Evolutionary conservation across 1,140 invertebrate species (phyloP).

Genomic region (Oscheius sp.): DNA sequence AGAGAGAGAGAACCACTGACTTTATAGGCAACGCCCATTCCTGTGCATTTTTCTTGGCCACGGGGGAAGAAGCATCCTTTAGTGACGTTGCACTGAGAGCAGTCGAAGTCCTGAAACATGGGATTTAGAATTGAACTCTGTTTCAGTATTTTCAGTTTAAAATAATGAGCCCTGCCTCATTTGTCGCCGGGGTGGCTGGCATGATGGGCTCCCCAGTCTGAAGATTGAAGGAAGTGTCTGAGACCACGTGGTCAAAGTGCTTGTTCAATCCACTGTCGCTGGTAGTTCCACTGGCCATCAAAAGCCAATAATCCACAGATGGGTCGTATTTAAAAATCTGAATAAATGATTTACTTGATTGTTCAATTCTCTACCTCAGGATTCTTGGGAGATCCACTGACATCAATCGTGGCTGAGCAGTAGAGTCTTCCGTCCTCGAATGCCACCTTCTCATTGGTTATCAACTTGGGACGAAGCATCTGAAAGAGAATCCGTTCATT

Average conservation of each 20-base stretch:
- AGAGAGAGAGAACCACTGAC: too few species aligned
- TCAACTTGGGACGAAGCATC: neutral
- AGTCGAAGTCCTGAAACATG: neutral
- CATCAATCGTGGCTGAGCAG: neutral
- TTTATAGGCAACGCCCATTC: neutral
- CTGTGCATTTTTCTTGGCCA: neutral
- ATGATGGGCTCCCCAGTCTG: neutral
- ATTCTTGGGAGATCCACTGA: neutral
- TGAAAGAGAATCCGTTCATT: neutral
- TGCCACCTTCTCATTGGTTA: neutral
- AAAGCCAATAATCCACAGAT: neutral
- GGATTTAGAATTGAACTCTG: neutral
- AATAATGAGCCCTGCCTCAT: neutral
- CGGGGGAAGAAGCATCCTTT: constrained; percentile 2
- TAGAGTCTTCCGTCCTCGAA: neutral
- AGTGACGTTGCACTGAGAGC: neutral
- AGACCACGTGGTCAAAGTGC: neutral
- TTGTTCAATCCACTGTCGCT: neutral
- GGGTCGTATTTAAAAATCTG: neutral
- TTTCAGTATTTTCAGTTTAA: neutral
- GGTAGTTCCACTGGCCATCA: neutral
- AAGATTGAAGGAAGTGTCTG: neutral
- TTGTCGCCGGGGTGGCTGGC: neutral
- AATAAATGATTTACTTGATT: too few species aligned
- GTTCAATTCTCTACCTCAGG: too few species aligned